phyloP scores from a whole-genome alignment of 2,113 vertebrate genomes.

The Merops nubicus region DNA sequence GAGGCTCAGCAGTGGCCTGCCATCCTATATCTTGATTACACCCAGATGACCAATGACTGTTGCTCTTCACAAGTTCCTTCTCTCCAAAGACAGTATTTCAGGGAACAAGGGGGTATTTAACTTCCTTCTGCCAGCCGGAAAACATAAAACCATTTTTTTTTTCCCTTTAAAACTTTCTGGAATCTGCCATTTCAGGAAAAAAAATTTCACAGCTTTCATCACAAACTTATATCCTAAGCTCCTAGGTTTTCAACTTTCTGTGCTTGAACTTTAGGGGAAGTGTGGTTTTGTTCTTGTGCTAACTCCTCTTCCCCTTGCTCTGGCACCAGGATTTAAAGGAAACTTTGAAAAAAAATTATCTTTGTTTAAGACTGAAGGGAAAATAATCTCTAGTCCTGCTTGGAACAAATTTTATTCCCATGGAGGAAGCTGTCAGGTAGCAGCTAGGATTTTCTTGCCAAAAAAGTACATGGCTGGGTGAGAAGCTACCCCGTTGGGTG shows the following conservation, averaged over 20 bases:
- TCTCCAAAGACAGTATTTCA: not conserved
- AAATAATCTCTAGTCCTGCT: not conserved
- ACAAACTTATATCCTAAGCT: not conserved
- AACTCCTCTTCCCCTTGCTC: not conserved
- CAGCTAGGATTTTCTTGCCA: not conserved
- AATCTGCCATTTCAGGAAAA: not conserved
- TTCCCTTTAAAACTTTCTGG: not conserved
- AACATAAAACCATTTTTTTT: not conserved
- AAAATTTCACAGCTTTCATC: not conserved
- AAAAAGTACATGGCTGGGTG: not conserved
- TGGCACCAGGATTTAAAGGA: not conserved
- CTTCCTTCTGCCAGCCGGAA: not conserved
- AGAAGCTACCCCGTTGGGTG: not conserved
- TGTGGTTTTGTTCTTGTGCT: not conserved
- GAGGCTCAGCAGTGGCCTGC: not conserved
- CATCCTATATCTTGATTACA: not conserved
- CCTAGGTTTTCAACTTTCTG: not conserved
- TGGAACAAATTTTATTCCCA: not conserved
- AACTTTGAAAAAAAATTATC: not conserved
- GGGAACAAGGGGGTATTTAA: not conserved
- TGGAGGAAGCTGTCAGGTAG: not conserved
- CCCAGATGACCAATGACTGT: not conserved
- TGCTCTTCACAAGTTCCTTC: not conserved
- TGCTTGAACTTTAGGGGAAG: not conserved
- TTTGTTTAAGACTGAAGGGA: not conserved